Conservation (phyloP, 2,113 vertebrate genomes). For the Alethe diademata region DNA sequence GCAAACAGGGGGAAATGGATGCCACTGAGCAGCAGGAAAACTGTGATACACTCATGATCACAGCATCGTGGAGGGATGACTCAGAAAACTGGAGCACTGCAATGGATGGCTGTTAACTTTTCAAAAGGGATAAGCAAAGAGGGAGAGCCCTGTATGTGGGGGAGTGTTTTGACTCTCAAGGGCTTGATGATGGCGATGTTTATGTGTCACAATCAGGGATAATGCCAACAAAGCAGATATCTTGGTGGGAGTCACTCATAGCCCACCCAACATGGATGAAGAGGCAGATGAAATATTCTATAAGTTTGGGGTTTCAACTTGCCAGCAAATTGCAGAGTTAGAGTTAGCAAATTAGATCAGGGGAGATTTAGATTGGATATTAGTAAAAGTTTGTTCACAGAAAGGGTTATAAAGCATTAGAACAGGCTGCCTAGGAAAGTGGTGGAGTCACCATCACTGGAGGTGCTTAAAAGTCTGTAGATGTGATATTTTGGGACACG, state of each 20-base stretch:
- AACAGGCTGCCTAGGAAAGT: neutral
- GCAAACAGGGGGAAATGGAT: neutral
- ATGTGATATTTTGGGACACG: neutral
- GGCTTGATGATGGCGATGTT: neutral
- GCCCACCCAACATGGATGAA: neutral
- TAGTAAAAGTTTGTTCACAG: neutral
- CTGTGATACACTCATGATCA: accelerated
- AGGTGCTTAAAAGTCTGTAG: neutral
- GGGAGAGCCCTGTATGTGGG: neutral
- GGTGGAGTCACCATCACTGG: neutral
- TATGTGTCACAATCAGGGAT: neutral
- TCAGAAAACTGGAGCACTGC: neutral
- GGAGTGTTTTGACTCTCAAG: neutral
- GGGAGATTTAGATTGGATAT: neutral
- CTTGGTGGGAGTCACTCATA: neutral
- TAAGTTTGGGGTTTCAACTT: accelerated
- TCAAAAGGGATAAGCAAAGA: neutral
- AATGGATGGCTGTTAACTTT: neutral
- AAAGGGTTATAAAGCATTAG: neutral
- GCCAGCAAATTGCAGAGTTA: neutral
- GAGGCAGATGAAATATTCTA: neutral
- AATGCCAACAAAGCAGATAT: neutral
- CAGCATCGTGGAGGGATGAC: neutral
- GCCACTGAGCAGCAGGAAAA: neutral
- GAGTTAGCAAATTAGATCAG: neutral